Base-by-base conservation (phyloP, 2,797 vertebrate species). In the Typhlichthys subterraneus region DNA sequence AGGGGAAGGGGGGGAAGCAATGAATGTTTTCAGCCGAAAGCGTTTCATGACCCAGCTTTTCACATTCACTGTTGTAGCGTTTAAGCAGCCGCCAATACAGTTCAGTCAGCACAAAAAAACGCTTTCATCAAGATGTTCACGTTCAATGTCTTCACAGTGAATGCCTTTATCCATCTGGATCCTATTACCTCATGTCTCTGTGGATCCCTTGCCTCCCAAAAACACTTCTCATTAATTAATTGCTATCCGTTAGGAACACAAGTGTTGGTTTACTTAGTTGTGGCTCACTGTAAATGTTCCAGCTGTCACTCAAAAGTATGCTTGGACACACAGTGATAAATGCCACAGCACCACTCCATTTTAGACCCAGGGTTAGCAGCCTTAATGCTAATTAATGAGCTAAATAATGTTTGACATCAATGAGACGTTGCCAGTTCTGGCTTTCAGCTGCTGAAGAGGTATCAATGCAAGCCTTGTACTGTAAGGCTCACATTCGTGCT, bases 21-120 rank as follows among this genome's bases (percentile, higher is more conserved):
- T 47, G 11, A 45, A 56, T 2, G 1, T n/a, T 45, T 33, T 64
- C 52, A 45, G 45, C 57, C 62, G 9, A 50, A 66, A 42, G 53
- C 60, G 51, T 59, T 70, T 71, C 65, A 64, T 53, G 63, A 65
- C 45, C 14, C 53, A 63, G 55, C 38, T 47, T 77, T 48, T 65
- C 17, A 64, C 38, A 54, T 59, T 53, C 29, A 11, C 8, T 1
- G 0, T 48, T 49, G 9, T 23, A 59, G 46, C 5, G 23, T 48
- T 29, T 49, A 23, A 59, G 67, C 38, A 54, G 54, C 51, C 54
- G 7, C 14, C 12, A 8, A 5, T 12, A 1, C 31, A 68, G 46
- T 68, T 63, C 17, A 71, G 57, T 76, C 14, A 45, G 4, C 8
- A 11, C 8, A 13, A 50, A 2, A 15, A 29, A 42, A 42, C 38